Percentiles rank a stretch among this genome's conserved stretches.
phyloP scores from a whole-genome alignment of 2,888 invertebrate species.

The Eilema depressum region DNA sequence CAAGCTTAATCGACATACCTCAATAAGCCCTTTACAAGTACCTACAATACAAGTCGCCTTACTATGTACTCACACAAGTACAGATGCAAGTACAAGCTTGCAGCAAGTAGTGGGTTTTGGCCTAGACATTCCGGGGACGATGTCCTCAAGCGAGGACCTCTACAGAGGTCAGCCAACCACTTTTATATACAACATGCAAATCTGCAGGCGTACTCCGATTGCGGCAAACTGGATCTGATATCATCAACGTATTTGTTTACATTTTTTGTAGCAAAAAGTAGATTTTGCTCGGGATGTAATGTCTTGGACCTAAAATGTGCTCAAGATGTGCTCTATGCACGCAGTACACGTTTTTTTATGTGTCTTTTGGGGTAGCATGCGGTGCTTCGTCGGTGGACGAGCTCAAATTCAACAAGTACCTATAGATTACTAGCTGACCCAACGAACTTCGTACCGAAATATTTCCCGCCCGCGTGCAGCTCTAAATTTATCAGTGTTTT shows the following conservation, averaged over 20 bases:
- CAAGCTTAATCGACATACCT: too few species aligned
- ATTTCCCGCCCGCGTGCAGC: too few species aligned
- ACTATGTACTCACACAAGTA: neutral
- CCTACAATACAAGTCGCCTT: neutral
- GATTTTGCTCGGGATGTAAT: too few species aligned
- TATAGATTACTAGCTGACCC: too few species aligned
- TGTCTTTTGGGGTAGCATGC: too few species aligned
- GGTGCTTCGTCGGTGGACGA: too few species aligned
- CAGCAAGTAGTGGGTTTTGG: conserved; percentile 21
- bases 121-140: conserved; percentile 56
- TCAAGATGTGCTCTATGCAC: too few species aligned
- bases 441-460: too few species aligned
- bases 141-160: conserved; percentile 49
- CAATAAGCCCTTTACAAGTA: neutral
- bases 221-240: conserved; percentile 38
- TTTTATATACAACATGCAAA: conserved; percentile 40
- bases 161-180: conserved; percentile 41
- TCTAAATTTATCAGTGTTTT: too few species aligned
- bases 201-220: conserved; percentile 13
- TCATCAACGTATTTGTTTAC: conserved; percentile 24
- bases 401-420: too few species aligned
- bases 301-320: too few species aligned
- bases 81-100: conserved; percentile 3
- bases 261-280: conserved; percentile 23
- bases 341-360: too few species aligned